Evolutionary conservation across 1,140 invertebrate genomes (phyloP), one percentile per base, ranked within the genome.

Genomic region (Druon quercuslanigerum): DNA sequence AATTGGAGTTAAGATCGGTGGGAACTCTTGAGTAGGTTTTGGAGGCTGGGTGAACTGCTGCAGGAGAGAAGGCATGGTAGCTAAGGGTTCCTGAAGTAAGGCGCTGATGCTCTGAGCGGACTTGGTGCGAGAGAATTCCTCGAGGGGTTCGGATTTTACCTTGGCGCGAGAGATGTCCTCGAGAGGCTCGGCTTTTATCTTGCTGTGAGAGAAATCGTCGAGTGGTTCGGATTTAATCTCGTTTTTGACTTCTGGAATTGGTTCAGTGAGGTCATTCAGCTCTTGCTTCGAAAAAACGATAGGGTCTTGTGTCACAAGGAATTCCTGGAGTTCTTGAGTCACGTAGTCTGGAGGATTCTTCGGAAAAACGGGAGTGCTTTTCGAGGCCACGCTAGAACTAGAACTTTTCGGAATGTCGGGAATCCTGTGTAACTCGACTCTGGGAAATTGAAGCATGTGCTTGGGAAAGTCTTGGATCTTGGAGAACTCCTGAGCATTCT

Each of bases 101-200:
- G 90, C 90, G 40, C 88, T 91, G 70, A 91, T 91, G 72, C 89
- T 88, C 70, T 90, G 89, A 2, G 87, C 89, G 5, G 90, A 90
- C n/a, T 91, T 91, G 20, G 89, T 80, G 0, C 90, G 89, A 13
- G 90, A 90, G 3, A 87, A 77, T 54, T 71, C 78, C 9, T 83
- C 79, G 9, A 76, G 19, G 6, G 46, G 50, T 51, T 51, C 71
- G 14, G 60, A 25, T 46, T 46, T 46, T 9, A 46, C 7, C 9
- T 46, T 46, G 40, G 0, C 2, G 0, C 90, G 89, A 13, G 90
- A 90, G 2, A 87, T 76, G 51, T 71, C 78, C 7, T 83, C 79
- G 12, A 76, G 19, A 2, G 46, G 50, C 17, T 51, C 71, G 25
- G 25, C 25, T 33, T 5, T 33, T 6, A 33, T 33, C n/a, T 91